Base-by-base conservation (phyloP, 2,113 vertebrate genomes). In the Macroglossus sobrinus region DNA sequence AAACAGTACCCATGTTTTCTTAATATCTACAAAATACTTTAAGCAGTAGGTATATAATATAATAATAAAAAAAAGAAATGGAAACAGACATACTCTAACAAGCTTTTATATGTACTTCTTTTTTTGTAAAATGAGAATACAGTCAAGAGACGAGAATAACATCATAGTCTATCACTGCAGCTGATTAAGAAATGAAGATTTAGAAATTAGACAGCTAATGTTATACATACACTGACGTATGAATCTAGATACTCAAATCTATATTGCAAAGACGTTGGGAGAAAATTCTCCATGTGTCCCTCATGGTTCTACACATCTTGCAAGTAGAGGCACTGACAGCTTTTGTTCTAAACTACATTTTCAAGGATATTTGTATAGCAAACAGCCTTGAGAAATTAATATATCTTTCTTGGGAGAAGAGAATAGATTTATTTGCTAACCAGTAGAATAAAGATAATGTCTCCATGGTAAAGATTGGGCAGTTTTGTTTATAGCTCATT, bases 111-210 rank as follows among this genome's bases (percentile, higher is more conserved):
- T n/a, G 14, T 0, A 28, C 76, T 38, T 79, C 92, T 66, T 79
- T 35, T 47, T 72, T 74, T 50, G 10, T 92, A 82, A 95, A 84
- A 94, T 87, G 12, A 92, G 35, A 89, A 89, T 61, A 91, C 12
- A 79, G 55, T 61, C 89, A 91, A 95, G 63, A 93, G 15, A 93
- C 55, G 76, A 90, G 66, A 94, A 89, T 45, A 93, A 93, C 5
- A 85, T 89, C 43, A 93, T 79, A 69, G 15, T 80, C 33, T 93
- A 81, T 89, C 47, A 89, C 78, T 68, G 38, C 7, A 91, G 35
- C 16, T 87, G 47, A 85, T 38, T 66, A 76, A 45, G 28, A 94
- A 81, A 38, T 76, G 16, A 94, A 89, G 80, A 64, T 85, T 78
- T 91, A 82, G 66, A 61, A 91, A 94, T 78, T 89, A 78, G 57